Evolutionary conservation across 2,888 invertebrate species (phyloP).

Genomic region (Cheilosia pagana): DNA sequence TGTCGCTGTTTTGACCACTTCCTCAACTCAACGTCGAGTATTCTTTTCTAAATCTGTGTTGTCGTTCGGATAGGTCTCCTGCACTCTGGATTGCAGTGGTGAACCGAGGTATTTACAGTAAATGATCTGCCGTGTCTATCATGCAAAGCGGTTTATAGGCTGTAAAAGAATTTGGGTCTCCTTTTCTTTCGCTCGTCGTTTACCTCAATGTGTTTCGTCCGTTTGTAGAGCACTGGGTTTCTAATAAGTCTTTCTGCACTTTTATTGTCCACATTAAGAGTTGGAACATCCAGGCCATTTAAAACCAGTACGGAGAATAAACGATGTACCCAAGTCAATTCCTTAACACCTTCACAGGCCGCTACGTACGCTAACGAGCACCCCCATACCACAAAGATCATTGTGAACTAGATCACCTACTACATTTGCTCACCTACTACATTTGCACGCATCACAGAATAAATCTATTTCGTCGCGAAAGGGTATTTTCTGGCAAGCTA

Average conservation of each 20-base stretch:
- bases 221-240: constrained; percentile 61
- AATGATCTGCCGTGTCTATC: too few relatives aligned
- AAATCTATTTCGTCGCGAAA: constrained; percentile 9
- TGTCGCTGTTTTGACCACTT: neutral
- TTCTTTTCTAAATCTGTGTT: neutral
- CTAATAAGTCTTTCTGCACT: constrained; percentile 65
- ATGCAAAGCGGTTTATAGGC: too few relatives aligned
- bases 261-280: constrained; percentile 75
- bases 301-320: neutral
- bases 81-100: neutral
- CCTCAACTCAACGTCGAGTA: neutral
- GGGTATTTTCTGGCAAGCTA: neutral
- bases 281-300: constrained; percentile 45
- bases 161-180: too few relatives aligned
- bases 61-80: neutral
- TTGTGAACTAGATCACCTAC: neutral
- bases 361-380: too few relatives aligned
- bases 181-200: too few relatives aligned
- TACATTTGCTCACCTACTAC: constrained; percentile 1
- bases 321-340: constrained; percentile 67
- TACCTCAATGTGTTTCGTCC: constrained; percentile 63
- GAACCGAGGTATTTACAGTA: too few relatives aligned
- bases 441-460: constrained; percentile 25
- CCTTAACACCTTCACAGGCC: constrained; percentile 76
- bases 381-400: constrained; percentile 4